These are phyloP conservation scores for Pseudochirops cupreus DNA, from an alignment of 2,797 vertebrate species.

Conservation along the genomic window DNA sequence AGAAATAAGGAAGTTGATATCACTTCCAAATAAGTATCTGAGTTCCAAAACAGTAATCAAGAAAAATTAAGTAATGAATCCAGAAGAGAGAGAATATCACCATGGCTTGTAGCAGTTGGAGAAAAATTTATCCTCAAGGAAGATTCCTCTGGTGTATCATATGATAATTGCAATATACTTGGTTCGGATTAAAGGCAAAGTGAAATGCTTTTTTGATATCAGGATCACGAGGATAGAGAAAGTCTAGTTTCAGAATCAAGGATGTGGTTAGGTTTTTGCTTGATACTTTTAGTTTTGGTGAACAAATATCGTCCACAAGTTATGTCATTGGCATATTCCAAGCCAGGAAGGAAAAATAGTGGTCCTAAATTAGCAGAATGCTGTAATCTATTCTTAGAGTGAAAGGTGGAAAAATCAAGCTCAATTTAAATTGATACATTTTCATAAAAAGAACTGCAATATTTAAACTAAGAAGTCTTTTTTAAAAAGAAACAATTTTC, in stretches of 20 bases:
- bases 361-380: background rate
- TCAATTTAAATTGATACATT: background rate
- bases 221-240: background rate
- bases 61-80: background rate
- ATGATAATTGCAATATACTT: background rate
- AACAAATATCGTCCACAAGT: background rate
- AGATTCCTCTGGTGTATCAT: too few species aligned
- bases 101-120: background rate
- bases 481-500: background rate
- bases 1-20: background rate
- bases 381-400: background rate
- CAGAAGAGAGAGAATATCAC: background rate
- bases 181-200: background rate
- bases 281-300: background rate
- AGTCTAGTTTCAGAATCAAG: background rate
- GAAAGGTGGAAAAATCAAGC: background rate
- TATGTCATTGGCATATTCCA: background rate
- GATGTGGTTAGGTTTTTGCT: background rate
- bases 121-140: background rate
- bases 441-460: background rate
- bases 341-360: background rate
- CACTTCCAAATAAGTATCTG: background rate
- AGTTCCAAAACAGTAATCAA: background rate
- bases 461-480: background rate
- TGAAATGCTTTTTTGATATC: background rate